Percentiles rank a stretch among this genome's conserved stretches.
Evolutionary conservation across 2,888 invertebrate genomes (phyloP).

Genomic region (Mesorhabditis spiculigera): DNA sequence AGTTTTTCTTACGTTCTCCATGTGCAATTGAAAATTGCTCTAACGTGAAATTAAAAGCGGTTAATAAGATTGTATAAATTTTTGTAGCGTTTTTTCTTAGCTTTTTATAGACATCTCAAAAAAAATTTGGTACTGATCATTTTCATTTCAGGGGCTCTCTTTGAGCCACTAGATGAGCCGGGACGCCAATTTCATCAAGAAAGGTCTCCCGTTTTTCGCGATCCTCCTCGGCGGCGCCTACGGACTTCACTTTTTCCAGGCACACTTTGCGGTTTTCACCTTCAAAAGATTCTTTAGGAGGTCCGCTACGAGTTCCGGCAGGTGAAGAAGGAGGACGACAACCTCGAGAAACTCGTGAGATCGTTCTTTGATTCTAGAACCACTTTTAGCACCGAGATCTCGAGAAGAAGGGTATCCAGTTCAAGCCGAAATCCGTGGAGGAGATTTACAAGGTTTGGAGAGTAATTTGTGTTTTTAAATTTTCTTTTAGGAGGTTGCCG

Average conservation of each 20-base stretch:
- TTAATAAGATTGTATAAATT: too few relatives aligned
- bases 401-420: slow-evolving; percentile 35
- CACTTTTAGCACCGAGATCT: slow-evolving; percentile 25
- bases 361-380: not conserved
- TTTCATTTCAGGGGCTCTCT: too few relatives aligned
- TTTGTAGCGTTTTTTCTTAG: too few relatives aligned
- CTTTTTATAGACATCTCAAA: too few relatives aligned
- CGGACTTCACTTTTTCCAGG: slow-evolving; percentile 52
- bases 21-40: too few relatives aligned
- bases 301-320: slow-evolving; percentile 49
- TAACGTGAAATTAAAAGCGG: too few relatives aligned
- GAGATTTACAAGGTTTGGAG: slow-evolving; percentile 38
- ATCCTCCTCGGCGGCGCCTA: slow-evolving; percentile 48
- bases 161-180: too few relatives aligned
- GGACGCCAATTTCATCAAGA: slow-evolving; percentile 27
- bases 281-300: slow-evolving; percentile 22
- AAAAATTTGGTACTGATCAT: too few relatives aligned
- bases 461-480: not conserved
- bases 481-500: slow-evolving; percentile 38
- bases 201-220: slow-evolving; percentile 50
- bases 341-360: slow-evolving; percentile 37
- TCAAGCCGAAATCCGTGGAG: slow-evolving; percentile 41
- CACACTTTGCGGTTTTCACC: not conserved
- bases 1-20: too few relatives aligned
- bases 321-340: slow-evolving; percentile 40